Base-by-base conservation (phyloP, 1,140 invertebrate species). In the Amphibalanus amphitrite region DNA sequence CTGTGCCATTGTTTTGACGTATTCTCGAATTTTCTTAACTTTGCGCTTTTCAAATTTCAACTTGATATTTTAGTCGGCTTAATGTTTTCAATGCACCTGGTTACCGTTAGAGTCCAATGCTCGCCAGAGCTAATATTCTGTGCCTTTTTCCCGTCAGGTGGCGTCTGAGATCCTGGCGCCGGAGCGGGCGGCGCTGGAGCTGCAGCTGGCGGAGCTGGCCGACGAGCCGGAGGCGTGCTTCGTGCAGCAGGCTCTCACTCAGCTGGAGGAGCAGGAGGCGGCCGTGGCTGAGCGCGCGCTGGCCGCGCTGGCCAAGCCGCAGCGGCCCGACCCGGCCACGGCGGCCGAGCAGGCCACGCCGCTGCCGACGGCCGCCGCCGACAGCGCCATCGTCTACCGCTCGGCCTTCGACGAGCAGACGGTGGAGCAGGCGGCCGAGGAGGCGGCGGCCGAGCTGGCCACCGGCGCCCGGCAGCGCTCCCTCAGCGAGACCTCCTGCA, bases 141-240 rank as follows among this genome's bases (percentile, higher is more conserved):
- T n/a, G n/a, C n/a, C n/a, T n/a, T n/a, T n/a, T n/a, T 73, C 75
- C 65, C 28, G 75, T 70, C 69, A 85, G 79, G 82, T 89, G 26
- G 77, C 85, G 65, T 73, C 82, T 28, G 89, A 69, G 38, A 74
- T 96, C 47, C 85, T 95, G 71, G 82, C 87, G 69, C 81, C 85
- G 70, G 93, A 97, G 80, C 83, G 84, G 65, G 76, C 74, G 6
- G 88, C 92, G 78, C 82, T 97, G 59, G 76, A 84, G 73, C 72
- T 79, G 23, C 87, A 88, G 77, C 74, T 81, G 70, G 81, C 81
- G 28, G 85, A 88, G 73, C 85, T 89, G 30, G 79, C 79, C 72
- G 85, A 90, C 74, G 87, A 85, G 74, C 89, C 91, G 1, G 93
- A 95, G 82, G 84, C 86, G 75, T 87, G 88, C 76, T 96, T 93